Conservation (phyloP, 2,888 invertebrate genomes). For the Spilarctia lutea region DNA sequence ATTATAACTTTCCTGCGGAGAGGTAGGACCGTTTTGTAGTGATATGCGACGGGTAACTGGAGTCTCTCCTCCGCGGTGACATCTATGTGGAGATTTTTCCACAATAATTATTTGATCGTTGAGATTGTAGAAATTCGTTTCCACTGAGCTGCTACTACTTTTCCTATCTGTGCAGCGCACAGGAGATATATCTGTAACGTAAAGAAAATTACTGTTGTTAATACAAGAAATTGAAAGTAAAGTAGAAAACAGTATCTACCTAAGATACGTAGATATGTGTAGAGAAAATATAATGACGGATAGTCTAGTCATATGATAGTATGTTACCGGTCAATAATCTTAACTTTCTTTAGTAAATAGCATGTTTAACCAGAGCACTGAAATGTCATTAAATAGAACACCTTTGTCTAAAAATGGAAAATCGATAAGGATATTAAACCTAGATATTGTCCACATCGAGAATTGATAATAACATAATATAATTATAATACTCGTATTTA, state of each 20-base stretch:
- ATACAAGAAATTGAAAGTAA: conserved; percentile 18
- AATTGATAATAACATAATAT: no score
- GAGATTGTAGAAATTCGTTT: conserved; percentile 90
- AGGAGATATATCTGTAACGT: conserved; percentile 88
- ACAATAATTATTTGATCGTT: conserved; percentile 87
- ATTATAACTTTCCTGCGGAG: conserved; percentile 82
- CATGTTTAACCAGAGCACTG: not conserved
- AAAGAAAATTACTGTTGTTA: conserved; percentile 30
- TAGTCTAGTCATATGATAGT: not conserved
- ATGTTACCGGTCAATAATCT: conserved; percentile 7
- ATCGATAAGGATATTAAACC: not conserved
- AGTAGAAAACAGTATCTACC: conserved; percentile 9
- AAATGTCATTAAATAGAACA: not conserved
- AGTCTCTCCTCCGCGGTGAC: conserved; percentile 73
- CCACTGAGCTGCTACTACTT: conserved; percentile 88
- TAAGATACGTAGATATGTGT: conserved; percentile 1
- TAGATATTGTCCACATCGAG: not conserved
- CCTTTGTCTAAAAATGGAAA: not conserved
- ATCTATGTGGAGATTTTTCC: conserved; percentile 85
- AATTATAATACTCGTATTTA: no score
- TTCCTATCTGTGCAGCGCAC: conserved; percentile 88
- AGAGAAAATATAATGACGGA: conserved; percentile 17
- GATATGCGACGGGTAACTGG: conserved; percentile 80
- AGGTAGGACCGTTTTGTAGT: conserved; percentile 75
- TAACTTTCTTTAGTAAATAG: conserved; percentile 8